phyloP scores from a whole-genome alignment of 2,888 invertebrate genomes.

The Ommatoiulus sabulosus region DNA sequence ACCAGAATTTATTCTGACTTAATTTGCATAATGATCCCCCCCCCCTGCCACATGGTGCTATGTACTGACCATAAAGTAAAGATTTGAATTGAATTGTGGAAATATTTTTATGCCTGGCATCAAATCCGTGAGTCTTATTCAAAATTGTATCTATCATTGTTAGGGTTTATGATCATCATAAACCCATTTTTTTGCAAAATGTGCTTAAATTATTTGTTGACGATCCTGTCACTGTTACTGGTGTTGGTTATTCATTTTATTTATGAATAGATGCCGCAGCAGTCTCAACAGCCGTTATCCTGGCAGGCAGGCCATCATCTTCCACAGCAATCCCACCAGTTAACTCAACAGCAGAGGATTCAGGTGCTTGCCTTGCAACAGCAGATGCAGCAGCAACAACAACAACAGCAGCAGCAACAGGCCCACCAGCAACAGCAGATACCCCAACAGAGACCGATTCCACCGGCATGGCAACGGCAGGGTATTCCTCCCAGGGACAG shows the following conservation, averaged over 20 bases:
- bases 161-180: too few relatives aligned
- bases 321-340: neutral
- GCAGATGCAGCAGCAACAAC: constrained; percentile 73
- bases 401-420: constrained; percentile 58
- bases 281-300: constrained; percentile 66
- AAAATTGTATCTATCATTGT: too few relatives aligned
- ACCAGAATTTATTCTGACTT: too few relatives aligned
- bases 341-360: constrained; percentile 69
- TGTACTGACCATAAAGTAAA: too few relatives aligned
- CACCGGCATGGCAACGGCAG: constrained; percentile 67
- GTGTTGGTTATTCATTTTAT: neutral
- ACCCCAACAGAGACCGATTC: constrained; percentile 52
- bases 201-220: too few relatives aligned
- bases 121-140: too few relatives aligned
- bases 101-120: too few relatives aligned
- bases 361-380: constrained; percentile 70
- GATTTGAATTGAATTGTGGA: too few relatives aligned
- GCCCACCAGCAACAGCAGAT: constrained; percentile 57
- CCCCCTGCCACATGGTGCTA: too few relatives aligned
- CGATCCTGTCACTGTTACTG: too few relatives aligned
- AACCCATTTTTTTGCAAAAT: constrained; percentile 65
- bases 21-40: too few relatives aligned
- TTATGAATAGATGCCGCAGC: constrained; percentile 68
- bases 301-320: neutral
- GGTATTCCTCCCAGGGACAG: constrained; percentile 61